A percentile compares a stretch with the other conserved stretches of the same genome.
phyloP scores from a whole-genome alignment of 2,888 invertebrate genomes.

The Ashinkailepas kermadecensis region DNA sequence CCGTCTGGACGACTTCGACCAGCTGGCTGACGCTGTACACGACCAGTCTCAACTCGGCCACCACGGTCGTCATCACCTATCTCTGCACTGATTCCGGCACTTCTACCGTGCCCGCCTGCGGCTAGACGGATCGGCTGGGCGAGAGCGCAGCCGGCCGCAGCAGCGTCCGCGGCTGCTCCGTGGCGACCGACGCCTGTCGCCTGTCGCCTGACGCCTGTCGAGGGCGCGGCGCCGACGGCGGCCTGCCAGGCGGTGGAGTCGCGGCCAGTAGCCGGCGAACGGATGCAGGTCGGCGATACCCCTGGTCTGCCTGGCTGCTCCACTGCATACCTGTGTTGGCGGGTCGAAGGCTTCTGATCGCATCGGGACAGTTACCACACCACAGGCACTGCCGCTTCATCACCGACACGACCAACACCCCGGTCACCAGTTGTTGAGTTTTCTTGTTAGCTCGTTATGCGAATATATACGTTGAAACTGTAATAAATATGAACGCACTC shows the following conservation, averaged over 20 bases:
- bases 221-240: neutral
- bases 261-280: neutral
- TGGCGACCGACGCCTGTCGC: neutral
- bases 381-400: no score
- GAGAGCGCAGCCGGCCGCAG: no score
- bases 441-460: slow-evolving; percentile 7
- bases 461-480: slow-evolving; percentile 1
- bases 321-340: no score
- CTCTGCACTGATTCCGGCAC: neutral
- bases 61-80: neutral
- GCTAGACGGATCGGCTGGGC: no score
- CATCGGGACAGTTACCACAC: no score
- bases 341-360: no score
- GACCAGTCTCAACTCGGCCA: neutral
- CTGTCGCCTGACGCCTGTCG: neutral
- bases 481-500: neutral
- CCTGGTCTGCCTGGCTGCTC: neutral
- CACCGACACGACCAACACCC: no score
- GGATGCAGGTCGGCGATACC: neutral
- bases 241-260: neutral
- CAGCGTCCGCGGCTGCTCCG: no score
- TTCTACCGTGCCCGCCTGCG: neutral
- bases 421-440: neutral
- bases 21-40: neutral
- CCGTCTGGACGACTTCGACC: slow-evolving; percentile 1